These are phyloP conservation scores for Antennarius striatus DNA, from an alignment of 2,113 vertebrate species.

Conservation along the genomic window DNA sequence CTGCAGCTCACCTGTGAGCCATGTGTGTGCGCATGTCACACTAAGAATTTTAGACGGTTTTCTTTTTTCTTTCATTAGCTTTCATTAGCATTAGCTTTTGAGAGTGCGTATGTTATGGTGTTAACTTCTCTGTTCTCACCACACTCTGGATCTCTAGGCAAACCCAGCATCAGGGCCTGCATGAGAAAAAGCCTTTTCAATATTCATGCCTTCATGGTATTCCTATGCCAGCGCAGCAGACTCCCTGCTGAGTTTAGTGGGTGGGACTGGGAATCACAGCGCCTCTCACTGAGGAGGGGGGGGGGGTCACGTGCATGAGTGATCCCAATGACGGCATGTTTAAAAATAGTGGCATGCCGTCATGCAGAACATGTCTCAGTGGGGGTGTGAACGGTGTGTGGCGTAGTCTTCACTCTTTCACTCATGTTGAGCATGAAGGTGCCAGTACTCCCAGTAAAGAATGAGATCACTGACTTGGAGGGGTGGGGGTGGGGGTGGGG, in stretches of 20 bases:
- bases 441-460: constrained; percentile 56
- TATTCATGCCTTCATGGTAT: constrained; percentile 68
- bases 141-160: constrained; percentile 24
- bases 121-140: constrained; percentile 3
- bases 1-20: constrained; percentile 25
- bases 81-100: no score
- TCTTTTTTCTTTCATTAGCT: no score
- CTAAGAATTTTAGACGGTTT: no score
- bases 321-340: constrained; percentile 70
- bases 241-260: constrained; percentile 38
- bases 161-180: constrained; percentile 30
- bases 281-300: not conserved
- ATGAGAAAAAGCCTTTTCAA: constrained; percentile 61
- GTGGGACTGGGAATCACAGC: constrained; percentile 44
- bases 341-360: constrained; percentile 74
- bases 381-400: constrained; percentile 24
- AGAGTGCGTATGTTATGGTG: no score
- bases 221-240: constrained; percentile 25
- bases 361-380: constrained; percentile 53
- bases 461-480: constrained; percentile 45
- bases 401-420: constrained; percentile 9
- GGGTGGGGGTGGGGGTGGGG: constrained; percentile 9
- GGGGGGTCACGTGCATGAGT: constrained; percentile 18
- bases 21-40: no score
- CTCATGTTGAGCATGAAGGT: constrained; percentile 55